Evolutionary conservation across 2,113 vertebrate species (phyloP).

Genomic region (Ceuthmochares aereus): DNA sequence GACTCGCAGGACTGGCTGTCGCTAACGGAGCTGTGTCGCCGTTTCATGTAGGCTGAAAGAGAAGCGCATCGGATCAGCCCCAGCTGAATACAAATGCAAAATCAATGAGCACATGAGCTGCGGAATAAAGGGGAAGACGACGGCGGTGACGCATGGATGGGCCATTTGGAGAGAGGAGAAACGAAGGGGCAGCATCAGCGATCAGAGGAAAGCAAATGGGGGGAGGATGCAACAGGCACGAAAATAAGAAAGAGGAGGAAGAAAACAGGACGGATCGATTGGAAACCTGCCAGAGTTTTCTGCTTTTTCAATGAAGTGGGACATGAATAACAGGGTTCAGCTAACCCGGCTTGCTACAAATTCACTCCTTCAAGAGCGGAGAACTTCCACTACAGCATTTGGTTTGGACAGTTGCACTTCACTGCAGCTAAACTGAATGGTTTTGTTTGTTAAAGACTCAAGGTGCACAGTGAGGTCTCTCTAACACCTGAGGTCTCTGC

Average conservation of each 20-base stretch:
- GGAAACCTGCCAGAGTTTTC: not conserved
- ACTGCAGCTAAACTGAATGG: not conserved
- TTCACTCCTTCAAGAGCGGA: not conserved
- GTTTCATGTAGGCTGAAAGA: constrained; percentile 92
- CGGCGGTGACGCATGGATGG: not conserved
- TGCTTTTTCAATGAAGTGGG: not conserved
- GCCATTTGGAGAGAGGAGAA: not conserved
- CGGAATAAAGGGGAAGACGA: fast-evolving
- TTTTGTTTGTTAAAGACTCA: not conserved
- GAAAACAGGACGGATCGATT: not conserved
- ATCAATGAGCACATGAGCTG: not conserved
- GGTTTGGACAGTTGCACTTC: not conserved
- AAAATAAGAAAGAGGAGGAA: not conserved
- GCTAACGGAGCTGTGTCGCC: constrained; percentile 92
- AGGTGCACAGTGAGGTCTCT: not conserved
- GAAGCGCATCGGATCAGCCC: not conserved
- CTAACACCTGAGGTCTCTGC: not conserved
- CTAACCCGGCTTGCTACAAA: not conserved
- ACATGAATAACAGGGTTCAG: not conserved
- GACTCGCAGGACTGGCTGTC: constrained; percentile 89
- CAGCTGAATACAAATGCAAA: not conserved
- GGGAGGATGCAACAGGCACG: not conserved
- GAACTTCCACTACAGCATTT: not conserved
- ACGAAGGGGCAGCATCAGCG: not conserved
- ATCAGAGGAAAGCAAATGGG: not conserved